Evolutionary conservation across 2,888 invertebrate genomes (phyloP).

Genomic region (Athrips mouffetella): DNA sequence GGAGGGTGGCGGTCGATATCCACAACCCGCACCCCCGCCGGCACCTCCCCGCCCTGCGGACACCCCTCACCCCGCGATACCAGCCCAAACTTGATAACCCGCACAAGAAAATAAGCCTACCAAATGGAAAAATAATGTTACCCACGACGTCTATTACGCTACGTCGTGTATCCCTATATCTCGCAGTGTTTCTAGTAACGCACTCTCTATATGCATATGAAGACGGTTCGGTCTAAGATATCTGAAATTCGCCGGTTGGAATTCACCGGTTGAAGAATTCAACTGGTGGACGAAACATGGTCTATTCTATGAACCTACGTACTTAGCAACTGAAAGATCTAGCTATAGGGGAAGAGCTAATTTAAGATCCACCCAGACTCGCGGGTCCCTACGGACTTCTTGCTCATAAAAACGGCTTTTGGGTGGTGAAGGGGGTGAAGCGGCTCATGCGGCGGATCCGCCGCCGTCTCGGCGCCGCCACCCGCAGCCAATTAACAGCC

Average conservation of each 20-base stretch:
- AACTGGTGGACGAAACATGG: not conserved
- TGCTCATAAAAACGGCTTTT: slow-evolving; percentile 68
- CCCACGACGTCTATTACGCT: slow-evolving; percentile 54
- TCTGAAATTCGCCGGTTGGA: not conserved
- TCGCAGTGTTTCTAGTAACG: slow-evolving; percentile 22
- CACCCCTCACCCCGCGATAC: slow-evolving; percentile 60
- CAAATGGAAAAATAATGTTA: slow-evolving; percentile 75
- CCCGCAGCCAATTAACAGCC: slow-evolving; percentile 77
- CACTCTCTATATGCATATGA: slow-evolving; percentile 20
- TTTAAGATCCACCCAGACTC: slow-evolving; percentile 64
- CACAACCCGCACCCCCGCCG: slow-evolving; percentile 54
- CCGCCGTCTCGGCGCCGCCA: slow-evolving; percentile 78
- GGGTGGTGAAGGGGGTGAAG: slow-evolving; percentile 59
- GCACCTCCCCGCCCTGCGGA: slow-evolving; percentile 64
- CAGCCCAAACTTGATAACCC: slow-evolving; percentile 75
- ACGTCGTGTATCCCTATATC: slow-evolving; percentile 33
- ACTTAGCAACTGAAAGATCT: slow-evolving; percentile 47
- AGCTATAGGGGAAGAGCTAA: slow-evolving; percentile 55
- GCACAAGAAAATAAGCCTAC: slow-evolving; percentile 74
- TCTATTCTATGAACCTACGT: slow-evolving; percentile 23
- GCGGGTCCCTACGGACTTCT: slow-evolving; percentile 62
- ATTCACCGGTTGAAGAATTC: not conserved
- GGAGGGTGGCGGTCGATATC: slow-evolving; percentile 80
- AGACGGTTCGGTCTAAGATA: not conserved
- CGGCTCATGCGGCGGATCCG: slow-evolving; percentile 75